Evolutionary conservation across 92 coral and sea anemone species (phyloP).

Genomic region (Micromussa lordhowensis): DNA sequence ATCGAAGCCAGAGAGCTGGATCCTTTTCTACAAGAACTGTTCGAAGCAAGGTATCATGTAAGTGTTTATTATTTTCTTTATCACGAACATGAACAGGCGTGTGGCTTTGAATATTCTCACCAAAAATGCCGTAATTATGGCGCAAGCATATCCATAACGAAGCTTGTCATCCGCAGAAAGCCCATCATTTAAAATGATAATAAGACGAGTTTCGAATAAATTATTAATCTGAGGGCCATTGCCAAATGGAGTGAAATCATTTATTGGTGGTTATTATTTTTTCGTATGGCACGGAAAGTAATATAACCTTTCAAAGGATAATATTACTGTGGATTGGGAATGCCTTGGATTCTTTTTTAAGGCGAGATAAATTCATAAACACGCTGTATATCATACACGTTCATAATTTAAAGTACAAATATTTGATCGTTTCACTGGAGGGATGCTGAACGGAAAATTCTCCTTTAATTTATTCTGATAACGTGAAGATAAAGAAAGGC

Average conservation of each 20-base stretch:
- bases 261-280: background rate
- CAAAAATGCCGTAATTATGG: background rate
- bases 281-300: background rate
- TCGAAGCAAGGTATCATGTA: conserved; percentile 72
- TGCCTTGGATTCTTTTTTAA: background rate
- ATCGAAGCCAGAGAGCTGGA: conserved; percentile 83
- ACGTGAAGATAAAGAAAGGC: background rate
- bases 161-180: background rate
- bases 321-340: background rate
- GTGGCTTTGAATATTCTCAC: background rate
- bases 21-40: conserved; percentile 65
- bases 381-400: background rate
- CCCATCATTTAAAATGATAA: background rate
- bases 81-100: background rate
- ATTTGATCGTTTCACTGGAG: background rate
- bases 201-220: background rate
- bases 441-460: background rate
- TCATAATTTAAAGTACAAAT: background rate
- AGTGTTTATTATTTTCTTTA: conserved; percentile 10
- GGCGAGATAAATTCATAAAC: background rate
- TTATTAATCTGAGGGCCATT: background rate
- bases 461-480: background rate
- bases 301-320: background rate
- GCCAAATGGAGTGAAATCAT: background rate
- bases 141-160: background rate